Evolutionary conservation across 2,888 invertebrate species (phyloP), one percentile per base, ranked within the genome.

Genomic region (Dicyrtomina minuta): DNA sequence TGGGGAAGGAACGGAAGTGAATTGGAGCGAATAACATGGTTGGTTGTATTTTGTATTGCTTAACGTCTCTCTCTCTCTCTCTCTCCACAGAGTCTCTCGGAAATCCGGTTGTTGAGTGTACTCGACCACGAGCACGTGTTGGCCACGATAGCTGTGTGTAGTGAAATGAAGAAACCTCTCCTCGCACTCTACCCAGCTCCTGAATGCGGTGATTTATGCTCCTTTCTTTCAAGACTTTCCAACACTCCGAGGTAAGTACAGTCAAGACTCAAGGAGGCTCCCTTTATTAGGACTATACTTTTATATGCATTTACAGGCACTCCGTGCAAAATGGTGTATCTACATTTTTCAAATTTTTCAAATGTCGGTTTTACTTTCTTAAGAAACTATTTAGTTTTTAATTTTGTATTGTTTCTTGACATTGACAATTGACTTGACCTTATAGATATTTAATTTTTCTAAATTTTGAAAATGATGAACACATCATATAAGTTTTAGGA

Each of bases 101-200:
- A 78, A 71, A 74, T 78, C 72, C 75, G 78, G 67, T 72, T 78
- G 66, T 65, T 78, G 68, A 73, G 74, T 70, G 67, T 78, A 6
- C 70, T 78, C 59, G 78, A 78, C 71, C 78, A 78, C 56, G 78
- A 78, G 61, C 75, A 78, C 67, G 71, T 78, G 49, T 69, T 78
- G 58, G 73, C 73, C 33, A 74, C 75, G 66, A 75, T 78, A 61
- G 75, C 69, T 41, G 66, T 76, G 26, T 76, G 74, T 58, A 75
- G 72, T 56, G 78, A 76, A 41, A 73, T 76, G 74, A 75, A 78
- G 69, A 76, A 74, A 56, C 76, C 75, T 15, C 62, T 75, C 33
- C 51, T 78, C 17, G 74, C 73, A 24, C 72, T 78, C 39, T 78
- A 74, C 61, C 76, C 76, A 17, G 76, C 75, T 41, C 78, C 78